Evolutionary conservation across 2,888 invertebrate genomes (phyloP), one percentile per base, ranked within the genome.

Genomic region (Amblyjoppa fuscipennis): DNA sequence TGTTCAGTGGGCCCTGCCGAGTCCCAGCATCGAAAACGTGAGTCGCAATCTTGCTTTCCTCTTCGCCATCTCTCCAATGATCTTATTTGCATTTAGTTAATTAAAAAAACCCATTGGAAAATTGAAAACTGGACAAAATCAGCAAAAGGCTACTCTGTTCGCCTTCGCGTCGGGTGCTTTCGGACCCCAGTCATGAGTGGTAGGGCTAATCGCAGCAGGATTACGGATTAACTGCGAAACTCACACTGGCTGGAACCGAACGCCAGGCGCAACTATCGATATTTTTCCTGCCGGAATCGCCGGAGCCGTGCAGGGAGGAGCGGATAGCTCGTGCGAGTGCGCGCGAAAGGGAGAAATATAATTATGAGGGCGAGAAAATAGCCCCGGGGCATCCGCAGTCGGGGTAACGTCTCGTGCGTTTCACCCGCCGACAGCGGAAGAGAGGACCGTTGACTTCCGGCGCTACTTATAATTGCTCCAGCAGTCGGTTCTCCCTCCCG

Each of bases 1-100:
- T 94, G 94, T 97, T 94, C 94, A 97, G 95, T 96, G 95, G 95
- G 94, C 94, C 74, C 90, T 95, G 79, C 95, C 95, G 41, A 95
- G 95, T 91, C 95, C 95, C 45, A 95, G 95, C 89, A 94, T 95
- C 85, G 95, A 95, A 87, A 95, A 94, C 92, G 95, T 95, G 91
- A 94, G 94, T 91, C 68, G 61, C 45, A 70, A 68, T 56, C 78
- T 16, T 6, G n/a, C 11, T 11, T 51, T 20, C 13, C 28, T 64
- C 31, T 59, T 25, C n/a, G 20, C 49, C 69, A 34, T n/a, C 9
- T 16, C 1, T 38, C 3, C 34, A 1, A 53, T 66, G 20, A 20
- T 20, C 20, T 20, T 20, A 20, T 20, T 20, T 20, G 0, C 20
- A 20, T 20, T 20, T 20, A 20, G 20, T 20, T 20, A 20, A 20